Evolutionary conservation across 2,797 vertebrate species (phyloP).

Genomic region (Chanos chanos): DNA sequence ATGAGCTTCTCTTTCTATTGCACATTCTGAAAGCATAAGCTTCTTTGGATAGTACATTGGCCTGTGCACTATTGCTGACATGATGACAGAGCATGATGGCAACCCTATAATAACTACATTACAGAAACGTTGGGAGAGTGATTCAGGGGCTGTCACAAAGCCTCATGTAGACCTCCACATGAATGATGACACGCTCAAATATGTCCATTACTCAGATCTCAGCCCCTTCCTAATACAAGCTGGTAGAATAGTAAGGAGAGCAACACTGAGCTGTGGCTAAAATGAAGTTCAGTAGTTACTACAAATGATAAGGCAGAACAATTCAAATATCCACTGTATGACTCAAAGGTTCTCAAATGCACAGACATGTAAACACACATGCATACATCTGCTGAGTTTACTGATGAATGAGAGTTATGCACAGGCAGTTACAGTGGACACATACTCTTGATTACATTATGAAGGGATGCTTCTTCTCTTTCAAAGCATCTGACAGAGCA

Average conservation of each 20-base stretch:
- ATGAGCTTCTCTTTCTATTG: too few relatives aligned
- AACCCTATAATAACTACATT: conserved; percentile 11
- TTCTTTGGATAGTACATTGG: conserved; percentile 3
- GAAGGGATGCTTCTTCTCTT: too few relatives aligned
- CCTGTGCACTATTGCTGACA: neutral
- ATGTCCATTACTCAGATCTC: neutral
- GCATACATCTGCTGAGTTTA: too few relatives aligned
- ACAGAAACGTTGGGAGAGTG: neutral
- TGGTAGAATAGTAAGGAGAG: neutral
- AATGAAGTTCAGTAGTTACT: too few relatives aligned
- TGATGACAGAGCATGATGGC: neutral
- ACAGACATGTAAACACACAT: too few relatives aligned
- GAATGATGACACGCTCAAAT: conserved; percentile 21
- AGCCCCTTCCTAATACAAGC: neutral
- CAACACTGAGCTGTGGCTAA: neutral
- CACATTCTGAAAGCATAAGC: conserved; percentile 2
- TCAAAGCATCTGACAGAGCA: too few relatives aligned
- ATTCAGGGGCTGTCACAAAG: conserved; percentile 18
- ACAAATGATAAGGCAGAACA: too few relatives aligned
- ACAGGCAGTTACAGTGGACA: too few relatives aligned
- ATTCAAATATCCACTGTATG: too few relatives aligned
- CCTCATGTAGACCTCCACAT: conserved; percentile 20
- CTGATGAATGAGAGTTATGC: too few relatives aligned
- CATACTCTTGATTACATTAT: too few relatives aligned
- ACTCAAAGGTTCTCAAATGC: too few relatives aligned